Evolutionary conservation across 2,888 invertebrate species (phyloP), one percentile per base, ranked within the genome.

Genomic region (Fabriciana adippe): DNA sequence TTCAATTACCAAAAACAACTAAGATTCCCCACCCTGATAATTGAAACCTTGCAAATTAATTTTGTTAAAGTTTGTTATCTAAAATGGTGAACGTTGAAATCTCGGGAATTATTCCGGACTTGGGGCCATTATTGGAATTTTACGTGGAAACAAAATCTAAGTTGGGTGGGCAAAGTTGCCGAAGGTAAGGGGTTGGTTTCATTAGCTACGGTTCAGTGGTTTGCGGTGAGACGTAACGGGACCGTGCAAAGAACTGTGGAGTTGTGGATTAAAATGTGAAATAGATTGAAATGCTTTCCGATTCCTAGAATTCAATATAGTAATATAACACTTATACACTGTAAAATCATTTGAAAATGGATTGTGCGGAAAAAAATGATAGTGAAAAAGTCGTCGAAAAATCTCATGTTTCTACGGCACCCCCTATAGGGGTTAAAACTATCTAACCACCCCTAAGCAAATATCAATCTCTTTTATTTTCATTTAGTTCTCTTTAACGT

Each of bases 41-140:
- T 69, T 66, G 64, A 66, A 64, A 61, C 55, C 66, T 64, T 47
- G 69, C 72, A 72, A 74, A 75, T 77, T 74, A 76, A 77, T 77
- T 77, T 71, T 72, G 69, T 74, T 73, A 76, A 77, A 77, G 73
- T 77, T 76, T 64, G 64, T 72, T 71, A 77, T 77, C 75, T 73
- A 60, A 73, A 75, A 73, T 70, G 70, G 67, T 51, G 74, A 74
- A 73, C 55, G 47, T 55, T 63, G 74, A 74, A 75, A 74, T 75
- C 72, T 69, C 41, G 55, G 66, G 60, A 74, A 75, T 78, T 75
- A 76, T 76, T 72, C 70, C 18, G 68, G 68, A 72, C 66, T 71
- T 60, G 62, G 45, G 62, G 61, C 67, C 66, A 69, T 75, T 75
- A 75, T 75, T 73, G 72, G 73, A 77, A 75, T 75, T 72, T 73